phyloP scores from a whole-genome alignment of 2,797 vertebrate species.

The Channa striata region DNA sequence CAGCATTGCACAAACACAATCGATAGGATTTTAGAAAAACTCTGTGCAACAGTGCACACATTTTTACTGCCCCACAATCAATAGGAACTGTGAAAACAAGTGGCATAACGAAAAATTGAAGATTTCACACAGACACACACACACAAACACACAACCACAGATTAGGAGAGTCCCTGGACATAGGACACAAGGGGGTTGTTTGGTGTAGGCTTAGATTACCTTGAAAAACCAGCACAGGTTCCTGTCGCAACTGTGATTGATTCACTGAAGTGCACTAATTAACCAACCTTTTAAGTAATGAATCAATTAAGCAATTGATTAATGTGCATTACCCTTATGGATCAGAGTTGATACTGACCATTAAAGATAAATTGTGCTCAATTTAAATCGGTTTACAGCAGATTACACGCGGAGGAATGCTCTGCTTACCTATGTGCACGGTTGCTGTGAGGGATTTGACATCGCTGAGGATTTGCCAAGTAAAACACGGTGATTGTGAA shows the following conservation, averaged over 20 bases:
- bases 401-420: conserved; percentile 54
- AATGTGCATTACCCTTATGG: conserved; percentile 65
- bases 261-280: conserved; percentile 77
- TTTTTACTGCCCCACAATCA: conserved; percentile 74
- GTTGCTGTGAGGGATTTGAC: conserved; percentile 49
- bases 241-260: conserved; percentile 67
- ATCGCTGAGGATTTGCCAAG: conserved; percentile 52
- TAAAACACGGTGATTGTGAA: conserved; percentile 52
- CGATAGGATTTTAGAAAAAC: conserved; percentile 78
- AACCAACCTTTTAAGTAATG: conserved; percentile 74
- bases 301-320: conserved; percentile 80
- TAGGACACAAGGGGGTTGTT: conserved; percentile 55
- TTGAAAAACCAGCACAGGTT: conserved; percentile 60
- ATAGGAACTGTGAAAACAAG: conserved; percentile 68
- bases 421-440: conserved; percentile 47
- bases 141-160: neutral
- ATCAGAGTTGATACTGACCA: conserved; percentile 72
- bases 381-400: conserved; percentile 64
- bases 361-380: conserved; percentile 71
- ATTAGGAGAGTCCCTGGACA: conserved; percentile 44
- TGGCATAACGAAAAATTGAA: conserved; percentile 56
- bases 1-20: conserved; percentile 69
- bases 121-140: conserved; percentile 7
- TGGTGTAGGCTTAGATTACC: conserved; percentile 55
- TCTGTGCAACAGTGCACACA: conserved; percentile 70